phyloP scores from a whole-genome alignment of 1,140 invertebrate genomes.

The Zelostemma sp. region DNA sequence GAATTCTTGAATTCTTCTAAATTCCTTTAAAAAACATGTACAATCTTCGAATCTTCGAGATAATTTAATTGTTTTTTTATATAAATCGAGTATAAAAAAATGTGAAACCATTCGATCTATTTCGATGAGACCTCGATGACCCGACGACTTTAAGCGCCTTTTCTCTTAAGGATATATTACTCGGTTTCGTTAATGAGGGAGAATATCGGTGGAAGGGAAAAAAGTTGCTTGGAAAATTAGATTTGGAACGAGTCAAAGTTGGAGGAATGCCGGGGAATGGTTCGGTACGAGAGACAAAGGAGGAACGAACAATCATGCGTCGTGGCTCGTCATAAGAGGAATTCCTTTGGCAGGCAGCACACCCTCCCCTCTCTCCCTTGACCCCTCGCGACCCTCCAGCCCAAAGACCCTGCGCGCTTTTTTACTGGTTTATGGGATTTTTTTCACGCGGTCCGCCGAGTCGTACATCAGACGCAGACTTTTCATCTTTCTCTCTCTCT shows the following conservation, averaged over 20 bases:
- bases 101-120: too few species aligned
- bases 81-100: too few species aligned
- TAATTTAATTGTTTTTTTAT: too few species aligned
- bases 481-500: constrained; percentile 34
- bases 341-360: constrained; percentile 59
- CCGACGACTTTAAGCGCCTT: too few species aligned
- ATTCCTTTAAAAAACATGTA: too few species aligned
- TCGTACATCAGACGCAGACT: constrained; percentile 64
- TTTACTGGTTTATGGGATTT: constrained; percentile 71
- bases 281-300: constrained; percentile 28
- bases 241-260: constrained; percentile 18
- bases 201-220: constrained; percentile 23
- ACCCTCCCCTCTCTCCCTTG: constrained; percentile 27
- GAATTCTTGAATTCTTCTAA: too few species aligned
- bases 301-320: constrained; percentile 65
- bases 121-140: too few species aligned
- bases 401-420: constrained; percentile 61
- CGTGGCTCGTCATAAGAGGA: constrained; percentile 69
- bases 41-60: too few species aligned
- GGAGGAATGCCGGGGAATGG: constrained; percentile 35
- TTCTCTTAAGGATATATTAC: too few species aligned
- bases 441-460: constrained; percentile 66
- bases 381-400: constrained; percentile 42
- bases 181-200: constrained; percentile 16
- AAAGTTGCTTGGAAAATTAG: constrained; percentile 9